phyloP scores from a whole-genome alignment of 2,113 vertebrate genomes.

The Ageneiosus marmoratus region DNA sequence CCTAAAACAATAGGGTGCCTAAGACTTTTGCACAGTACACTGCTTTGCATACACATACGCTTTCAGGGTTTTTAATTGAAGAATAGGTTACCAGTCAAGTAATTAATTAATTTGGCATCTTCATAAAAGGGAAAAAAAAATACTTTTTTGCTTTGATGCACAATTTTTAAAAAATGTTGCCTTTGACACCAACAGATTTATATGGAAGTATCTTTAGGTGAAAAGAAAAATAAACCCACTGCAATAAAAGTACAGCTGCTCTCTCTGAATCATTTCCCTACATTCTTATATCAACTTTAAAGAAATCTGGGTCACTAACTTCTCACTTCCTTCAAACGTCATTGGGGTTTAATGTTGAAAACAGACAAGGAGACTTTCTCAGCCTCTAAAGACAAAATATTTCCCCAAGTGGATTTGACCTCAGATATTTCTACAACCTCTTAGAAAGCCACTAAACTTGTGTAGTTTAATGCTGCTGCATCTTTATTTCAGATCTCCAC shows the following conservation, averaged over 20 bases:
- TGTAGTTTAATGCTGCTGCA: not conserved
- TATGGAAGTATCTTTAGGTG: not conserved
- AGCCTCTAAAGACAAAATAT: not conserved
- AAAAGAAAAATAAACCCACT: no score
- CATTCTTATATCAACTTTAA: slow-evolving; percentile 21
- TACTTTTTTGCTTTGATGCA: not conserved
- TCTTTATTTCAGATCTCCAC: not conserved
- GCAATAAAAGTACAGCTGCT: not conserved
- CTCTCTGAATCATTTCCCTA: slow-evolving; percentile 25
- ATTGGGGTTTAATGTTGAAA: slow-evolving; percentile 33
- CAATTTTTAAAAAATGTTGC: not conserved
- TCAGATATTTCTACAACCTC: not conserved
- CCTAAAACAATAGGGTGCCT: no score
- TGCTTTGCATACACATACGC: not conserved
- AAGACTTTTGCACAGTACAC: no score
- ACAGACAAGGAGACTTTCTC: slow-evolving; percentile 26
- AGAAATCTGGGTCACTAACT: slow-evolving; percentile 24
- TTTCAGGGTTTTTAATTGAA: not conserved
- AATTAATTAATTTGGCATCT: not conserved
- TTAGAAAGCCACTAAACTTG: not conserved
- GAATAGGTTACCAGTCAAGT: not conserved
- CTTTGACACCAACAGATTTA: not conserved
- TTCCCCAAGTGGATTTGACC: not conserved
- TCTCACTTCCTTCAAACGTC: slow-evolving; percentile 27
- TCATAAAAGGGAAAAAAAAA: not conserved